Percentiles rank a stretch among this genome's conserved stretches.
Evolutionary conservation across 2,888 invertebrate genomes (phyloP).

Genomic region (Thumatha senex): DNA sequence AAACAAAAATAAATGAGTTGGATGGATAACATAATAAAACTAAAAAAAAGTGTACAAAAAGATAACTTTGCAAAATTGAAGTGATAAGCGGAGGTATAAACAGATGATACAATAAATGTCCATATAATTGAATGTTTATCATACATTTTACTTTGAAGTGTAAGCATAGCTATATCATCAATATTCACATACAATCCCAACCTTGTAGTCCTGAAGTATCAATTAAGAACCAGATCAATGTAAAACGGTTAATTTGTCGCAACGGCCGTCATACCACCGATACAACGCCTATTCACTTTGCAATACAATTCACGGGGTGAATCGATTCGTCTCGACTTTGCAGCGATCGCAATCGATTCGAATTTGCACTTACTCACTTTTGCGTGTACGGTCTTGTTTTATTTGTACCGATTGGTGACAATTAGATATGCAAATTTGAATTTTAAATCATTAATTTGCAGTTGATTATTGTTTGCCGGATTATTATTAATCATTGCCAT

Average conservation of each 20-base stretch:
- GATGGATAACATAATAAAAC: too few relatives aligned
- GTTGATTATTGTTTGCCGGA: conserved; percentile 48
- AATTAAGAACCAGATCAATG: conserved; percentile 70
- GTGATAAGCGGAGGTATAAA: too few relatives aligned
- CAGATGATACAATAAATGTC: not conserved
- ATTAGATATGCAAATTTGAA: conserved; percentile 51
- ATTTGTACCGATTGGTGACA: conserved; percentile 48
- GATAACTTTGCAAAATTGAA: too few relatives aligned
- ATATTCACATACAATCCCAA: conserved; percentile 27
- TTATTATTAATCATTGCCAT: conserved; percentile 59
- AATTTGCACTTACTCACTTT: conserved; percentile 57
- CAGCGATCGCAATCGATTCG: conserved; percentile 57
- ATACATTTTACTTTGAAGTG: too few relatives aligned
- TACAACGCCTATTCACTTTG: conserved; percentile 59
- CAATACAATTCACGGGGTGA: conserved; percentile 64
- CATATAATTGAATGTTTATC: not conserved
- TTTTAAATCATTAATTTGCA: conserved; percentile 51
- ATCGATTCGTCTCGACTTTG: conserved; percentile 73
- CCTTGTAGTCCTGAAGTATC: conserved; percentile 47
- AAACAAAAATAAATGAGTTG: too few relatives aligned
- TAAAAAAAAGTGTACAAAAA: too few relatives aligned
- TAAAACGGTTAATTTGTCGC: conserved; percentile 61
- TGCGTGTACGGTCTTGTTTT: conserved; percentile 58
- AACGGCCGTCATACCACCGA: conserved; percentile 48
- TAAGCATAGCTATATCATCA: conserved; percentile 12